These are phyloP conservation scores for Patella pellucida DNA, from an alignment of 2,888 invertebrate genomes.

Conservation along the genomic window DNA sequence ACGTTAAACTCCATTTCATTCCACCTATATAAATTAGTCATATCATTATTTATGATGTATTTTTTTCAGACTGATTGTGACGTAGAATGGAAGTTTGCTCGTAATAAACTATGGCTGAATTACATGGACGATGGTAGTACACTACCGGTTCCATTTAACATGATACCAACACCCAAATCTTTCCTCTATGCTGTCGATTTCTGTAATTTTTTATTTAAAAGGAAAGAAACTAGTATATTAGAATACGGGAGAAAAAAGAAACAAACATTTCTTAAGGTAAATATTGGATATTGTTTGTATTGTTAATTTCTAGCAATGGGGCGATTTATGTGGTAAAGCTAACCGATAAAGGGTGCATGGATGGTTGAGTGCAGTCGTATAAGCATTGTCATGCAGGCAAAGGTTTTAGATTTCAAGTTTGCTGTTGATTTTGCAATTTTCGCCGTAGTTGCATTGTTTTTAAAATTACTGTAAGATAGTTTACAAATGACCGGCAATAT, in stretches of 20 bases:
- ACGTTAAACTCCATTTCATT: too few species aligned
- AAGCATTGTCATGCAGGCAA: too few species aligned
- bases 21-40: too few species aligned
- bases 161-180: slow-evolving; percentile 73
- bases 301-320: too few species aligned
- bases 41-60: neutral
- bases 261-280: slow-evolving; percentile 69
- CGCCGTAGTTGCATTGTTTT: too few species aligned
- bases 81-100: slow-evolving; percentile 83
- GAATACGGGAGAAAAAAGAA: slow-evolving; percentile 55
- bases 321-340: too few species aligned
- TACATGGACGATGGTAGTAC: slow-evolving; percentile 81
- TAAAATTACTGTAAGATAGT: too few species aligned
- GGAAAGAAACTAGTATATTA: slow-evolving; percentile 46
- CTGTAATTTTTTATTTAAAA: slow-evolving; percentile 45
- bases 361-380: too few species aligned
- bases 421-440: too few species aligned
- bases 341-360: too few species aligned
- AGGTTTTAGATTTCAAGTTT: too few species aligned
- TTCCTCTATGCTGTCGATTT: slow-evolving; percentile 61
- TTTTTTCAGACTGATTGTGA: slow-evolving; percentile 72
- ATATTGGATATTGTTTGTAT: neutral
- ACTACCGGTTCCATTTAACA: slow-evolving; percentile 80
- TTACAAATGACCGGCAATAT: too few species aligned
- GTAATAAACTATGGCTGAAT: slow-evolving; percentile 81